Percentiles rank a stretch among this genome's conserved stretches.
Conservation (phyloP, 2,797 vertebrate genomes). For the Remorina albescens region DNA sequence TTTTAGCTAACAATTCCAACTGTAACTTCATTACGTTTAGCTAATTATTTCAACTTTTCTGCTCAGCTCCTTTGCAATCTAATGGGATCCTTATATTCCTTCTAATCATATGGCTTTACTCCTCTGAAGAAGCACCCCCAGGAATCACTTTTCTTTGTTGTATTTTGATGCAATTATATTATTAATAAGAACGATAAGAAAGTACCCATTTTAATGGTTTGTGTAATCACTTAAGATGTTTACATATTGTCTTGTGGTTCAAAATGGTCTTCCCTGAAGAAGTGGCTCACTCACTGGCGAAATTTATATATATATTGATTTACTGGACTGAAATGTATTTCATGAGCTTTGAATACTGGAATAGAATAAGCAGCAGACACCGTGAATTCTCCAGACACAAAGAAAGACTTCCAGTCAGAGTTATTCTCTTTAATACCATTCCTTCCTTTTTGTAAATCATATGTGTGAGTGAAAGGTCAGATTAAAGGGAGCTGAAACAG, state of each 20-base stretch:
- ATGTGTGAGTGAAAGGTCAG: slow-evolving; percentile 3
- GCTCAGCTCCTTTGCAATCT: neutral
- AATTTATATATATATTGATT: slow-evolving; percentile 41
- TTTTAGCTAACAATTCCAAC: neutral
- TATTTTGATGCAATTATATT: neutral
- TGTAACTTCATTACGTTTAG: neutral
- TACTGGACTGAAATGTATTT: slow-evolving; percentile 32
- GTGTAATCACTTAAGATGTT: neutral
- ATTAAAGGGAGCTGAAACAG: neutral
- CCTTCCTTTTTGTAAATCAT: slow-evolving; percentile 19
- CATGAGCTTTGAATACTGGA: slow-evolving; percentile 15
- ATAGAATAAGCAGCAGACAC: slow-evolving; percentile 23
- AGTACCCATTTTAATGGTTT: neutral
- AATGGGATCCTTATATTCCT: neutral
- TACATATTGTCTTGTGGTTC: neutral
- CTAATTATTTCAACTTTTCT: neutral
- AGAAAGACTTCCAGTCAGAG: slow-evolving; percentile 35
- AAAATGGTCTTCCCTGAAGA: neutral
- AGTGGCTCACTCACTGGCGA: neutral
- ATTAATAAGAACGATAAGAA: neutral
- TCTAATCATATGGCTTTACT: neutral
- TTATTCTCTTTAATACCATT: slow-evolving; percentile 23
- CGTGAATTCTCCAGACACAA: slow-evolving; percentile 20
- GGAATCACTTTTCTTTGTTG: neutral
- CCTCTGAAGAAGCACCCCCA: neutral